Evolutionary conservation across 2,797 vertebrate species (phyloP), one percentile per base, ranked within the genome.

Genomic region (Naso thynnoides): DNA sequence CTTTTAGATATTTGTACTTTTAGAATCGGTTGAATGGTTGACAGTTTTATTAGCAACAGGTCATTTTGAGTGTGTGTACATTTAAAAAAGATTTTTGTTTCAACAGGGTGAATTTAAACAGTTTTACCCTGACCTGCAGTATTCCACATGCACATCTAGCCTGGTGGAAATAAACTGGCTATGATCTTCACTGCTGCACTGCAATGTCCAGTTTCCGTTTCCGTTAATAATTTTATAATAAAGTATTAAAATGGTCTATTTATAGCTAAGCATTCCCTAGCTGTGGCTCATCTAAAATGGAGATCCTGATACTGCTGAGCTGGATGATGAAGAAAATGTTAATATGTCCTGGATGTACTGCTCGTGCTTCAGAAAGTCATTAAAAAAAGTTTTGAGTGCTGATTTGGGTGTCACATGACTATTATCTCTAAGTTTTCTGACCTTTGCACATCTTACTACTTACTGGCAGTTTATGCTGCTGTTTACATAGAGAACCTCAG

Each of bases 181-280:
- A n/a, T 70, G 67, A 85, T 70, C 69, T 70, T 52, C 0, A n/a
- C 74, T 72, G 83, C 81, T 73, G 81, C 73, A 5, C 78, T 41
- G 53, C 70, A 36, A 76, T 71, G 79, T 80, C 81, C 87, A 78
- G 70, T 78, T 86, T 72, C 77, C 7, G 8, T 76, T 77, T 76
- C 84, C 79, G 84, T 80, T 78, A 85, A 89, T 88, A 68, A 83
- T 80, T 61, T 67, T 61, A 61, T 63, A 66, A 86, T 83, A 69
- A 87, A 89, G 79, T 79, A 87, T 88, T 83, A 67, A 87, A 79
- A 79, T 9, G 73, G 9, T 81, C 73, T 83, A 82, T 84, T 76
- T 79, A 78, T 90, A 84, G 81, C 56, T 10, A 55, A 57, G 21
- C 69, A 27, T 70, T 73, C 33, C 13, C 55, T 7, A 14, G 75